Conservation (phyloP, 2,797 vertebrate genomes). For the Anguilla megastoma region DNA sequence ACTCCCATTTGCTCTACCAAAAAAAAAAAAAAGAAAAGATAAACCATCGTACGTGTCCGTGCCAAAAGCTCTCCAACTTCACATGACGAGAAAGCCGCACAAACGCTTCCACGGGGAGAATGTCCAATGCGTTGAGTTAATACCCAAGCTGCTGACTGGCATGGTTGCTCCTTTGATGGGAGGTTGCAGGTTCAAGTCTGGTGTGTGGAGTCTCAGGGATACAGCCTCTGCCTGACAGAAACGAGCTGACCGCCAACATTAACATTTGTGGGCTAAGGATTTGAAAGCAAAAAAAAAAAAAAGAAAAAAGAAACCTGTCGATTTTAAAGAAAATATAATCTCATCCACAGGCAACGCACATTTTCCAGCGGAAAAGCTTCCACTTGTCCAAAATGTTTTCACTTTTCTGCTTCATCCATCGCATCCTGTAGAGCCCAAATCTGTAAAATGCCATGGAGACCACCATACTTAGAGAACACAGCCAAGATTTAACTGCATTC, state of each 20-base stretch:
- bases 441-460: neutral
- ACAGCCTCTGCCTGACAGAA: neutral
- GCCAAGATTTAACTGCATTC: neutral
- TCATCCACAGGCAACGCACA: neutral
- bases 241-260: neutral
- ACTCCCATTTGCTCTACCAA: neutral
- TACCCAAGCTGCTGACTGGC: neutral
- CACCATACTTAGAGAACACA: neutral
- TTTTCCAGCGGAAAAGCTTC: neutral
- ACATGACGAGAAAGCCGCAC: neutral
- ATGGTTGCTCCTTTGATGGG: neutral
- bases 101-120: neutral
- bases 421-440: neutral
- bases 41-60: neutral
- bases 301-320: neutral
- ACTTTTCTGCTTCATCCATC: neutral
- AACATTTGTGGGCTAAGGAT: neutral
- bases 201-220: neutral
- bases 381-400: neutral
- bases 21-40: neutral
- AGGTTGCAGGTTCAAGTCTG: neutral
- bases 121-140: neutral
- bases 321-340: neutral
- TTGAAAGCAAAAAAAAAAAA: neutral
- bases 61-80: neutral